Percentiles rank a stretch among this genome's conserved stretches.
phyloP scores from a whole-genome alignment of 1,140 invertebrate genomes.

The Halesus radiatus region DNA sequence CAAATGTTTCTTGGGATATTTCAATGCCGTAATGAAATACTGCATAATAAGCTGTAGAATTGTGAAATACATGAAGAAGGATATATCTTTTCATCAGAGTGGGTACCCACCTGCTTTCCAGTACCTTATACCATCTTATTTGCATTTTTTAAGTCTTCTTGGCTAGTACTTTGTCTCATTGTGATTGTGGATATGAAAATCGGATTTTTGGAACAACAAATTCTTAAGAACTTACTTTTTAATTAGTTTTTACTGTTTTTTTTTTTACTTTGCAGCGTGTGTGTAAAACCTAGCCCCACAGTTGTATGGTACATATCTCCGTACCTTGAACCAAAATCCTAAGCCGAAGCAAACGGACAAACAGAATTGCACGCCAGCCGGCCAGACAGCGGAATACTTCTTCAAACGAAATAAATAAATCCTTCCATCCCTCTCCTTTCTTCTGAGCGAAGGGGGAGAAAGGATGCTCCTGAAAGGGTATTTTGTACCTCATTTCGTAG shows the following conservation, averaged over 20 bases:
- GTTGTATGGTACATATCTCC: neutral
- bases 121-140: too few species aligned
- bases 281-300: neutral
- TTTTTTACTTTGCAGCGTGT: too few species aligned
- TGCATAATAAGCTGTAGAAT: too few species aligned
- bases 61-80: too few species aligned
- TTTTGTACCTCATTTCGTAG: neutral
- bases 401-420: slow-evolving; percentile 27
- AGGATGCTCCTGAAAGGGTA: neutral
- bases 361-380: slow-evolving; percentile 7
- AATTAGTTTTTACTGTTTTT: too few species aligned
- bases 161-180: too few species aligned
- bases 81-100: too few species aligned
- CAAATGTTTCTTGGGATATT: slow-evolving; percentile 14
- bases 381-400: slow-evolving; percentile 7
- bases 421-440: neutral
- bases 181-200: too few species aligned
- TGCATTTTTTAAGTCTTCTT: too few species aligned
- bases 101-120: too few species aligned
- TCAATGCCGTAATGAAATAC: neutral
- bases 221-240: too few species aligned
- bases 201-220: too few species aligned
- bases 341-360: slow-evolving; percentile 35
- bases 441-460: neutral
- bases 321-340: slow-evolving; percentile 16